These are phyloP conservation scores for Lophochroa leadbeateri DNA, from an alignment of 2,113 vertebrate species.

Conservation along the genomic window DNA sequence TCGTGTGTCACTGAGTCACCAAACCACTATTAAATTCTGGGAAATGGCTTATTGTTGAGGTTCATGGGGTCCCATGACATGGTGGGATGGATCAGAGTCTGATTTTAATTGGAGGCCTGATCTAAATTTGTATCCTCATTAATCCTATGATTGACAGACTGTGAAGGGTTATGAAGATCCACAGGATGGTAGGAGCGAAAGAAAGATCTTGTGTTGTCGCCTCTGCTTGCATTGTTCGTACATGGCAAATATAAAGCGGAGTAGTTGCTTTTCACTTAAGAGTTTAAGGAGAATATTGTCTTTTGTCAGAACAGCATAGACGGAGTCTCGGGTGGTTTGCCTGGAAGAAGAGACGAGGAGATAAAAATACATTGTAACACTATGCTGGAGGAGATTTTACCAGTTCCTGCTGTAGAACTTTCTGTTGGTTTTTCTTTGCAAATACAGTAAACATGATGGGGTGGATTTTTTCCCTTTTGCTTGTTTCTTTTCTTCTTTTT, in stretches of 20 bases:
- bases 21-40: constrained; percentile 50
- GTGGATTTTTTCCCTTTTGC: fast-evolving
- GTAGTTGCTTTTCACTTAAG: not conserved
- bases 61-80: not conserved
- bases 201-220: not conserved
- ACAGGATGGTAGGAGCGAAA: constrained; percentile 53
- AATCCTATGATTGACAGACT: not conserved
- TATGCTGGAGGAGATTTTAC: not conserved
- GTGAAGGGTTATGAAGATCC: not conserved
- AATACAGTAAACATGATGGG: not conserved
- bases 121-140: not conserved
- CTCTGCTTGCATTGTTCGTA: not conserved
- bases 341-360: not conserved
- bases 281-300: not conserved
- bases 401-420: not conserved
- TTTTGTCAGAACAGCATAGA: not conserved
- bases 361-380: not conserved
- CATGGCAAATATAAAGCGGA: not conserved
- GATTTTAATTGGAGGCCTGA: not conserved
- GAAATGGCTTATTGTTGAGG: constrained; percentile 49
- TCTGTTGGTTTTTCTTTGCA: not conserved
- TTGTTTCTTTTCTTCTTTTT: not conserved
- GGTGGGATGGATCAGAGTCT: not conserved
- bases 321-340: not conserved
- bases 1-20: constrained; percentile 64